These are phyloP conservation scores for Smithornis capensis DNA, from an alignment of 2,113 vertebrate species.

Conservation along the genomic window DNA sequence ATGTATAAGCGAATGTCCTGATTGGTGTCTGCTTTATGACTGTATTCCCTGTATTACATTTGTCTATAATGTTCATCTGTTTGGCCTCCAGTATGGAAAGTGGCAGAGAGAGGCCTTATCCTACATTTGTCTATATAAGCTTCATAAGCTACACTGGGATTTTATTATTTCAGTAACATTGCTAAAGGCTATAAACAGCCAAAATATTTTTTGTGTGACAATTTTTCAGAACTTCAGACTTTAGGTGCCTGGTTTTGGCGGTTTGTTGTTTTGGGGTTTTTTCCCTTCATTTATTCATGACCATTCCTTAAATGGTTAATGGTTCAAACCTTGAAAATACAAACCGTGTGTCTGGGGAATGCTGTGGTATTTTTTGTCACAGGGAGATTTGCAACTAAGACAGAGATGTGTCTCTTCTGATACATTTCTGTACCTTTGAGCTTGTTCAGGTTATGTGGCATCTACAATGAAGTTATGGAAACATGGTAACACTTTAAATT, in stretches of 20 bases:
- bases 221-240: not conserved
- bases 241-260: not conserved
- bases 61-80: not conserved
- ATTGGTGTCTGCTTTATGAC: not conserved
- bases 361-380: not conserved
- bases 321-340: not conserved
- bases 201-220: not conserved
- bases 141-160: not conserved
- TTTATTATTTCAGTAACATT: not conserved
- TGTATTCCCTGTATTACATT: not conserved
- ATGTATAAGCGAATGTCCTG: not conserved
- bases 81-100: not conserved
- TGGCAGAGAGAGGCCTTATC: not conserved
- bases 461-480: constrained; percentile 5
- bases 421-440: not conserved
- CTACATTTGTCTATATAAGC: not conserved
- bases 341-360: not conserved
- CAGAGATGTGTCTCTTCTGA: not conserved
- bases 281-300: not conserved
- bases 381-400: not conserved
- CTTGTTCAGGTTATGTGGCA: not conserved
- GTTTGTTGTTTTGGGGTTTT: not conserved
- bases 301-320: not conserved
- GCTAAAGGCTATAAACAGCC: not conserved
- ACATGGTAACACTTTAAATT: constrained; percentile 39